Conservation (phyloP, 2,113 vertebrate genomes). For the Muntiacus muntjak region DNA sequence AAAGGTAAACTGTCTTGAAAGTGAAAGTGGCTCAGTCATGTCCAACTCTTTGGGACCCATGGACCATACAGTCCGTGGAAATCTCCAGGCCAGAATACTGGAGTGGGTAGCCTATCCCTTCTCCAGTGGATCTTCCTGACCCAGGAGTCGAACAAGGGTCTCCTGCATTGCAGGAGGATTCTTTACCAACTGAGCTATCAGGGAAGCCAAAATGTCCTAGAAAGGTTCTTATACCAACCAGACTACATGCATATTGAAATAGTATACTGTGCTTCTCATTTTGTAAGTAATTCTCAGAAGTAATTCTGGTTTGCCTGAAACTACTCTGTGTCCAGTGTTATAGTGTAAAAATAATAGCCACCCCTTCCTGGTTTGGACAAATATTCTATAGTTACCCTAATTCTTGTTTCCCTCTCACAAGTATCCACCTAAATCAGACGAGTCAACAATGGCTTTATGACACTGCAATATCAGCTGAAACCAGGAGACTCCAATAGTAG, state of each 20-base stretch:
- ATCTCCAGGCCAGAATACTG: not conserved
- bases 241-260: not conserved
- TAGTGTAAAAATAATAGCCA: not conserved
- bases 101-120: not conserved
- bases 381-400: not conserved
- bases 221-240: not conserved
- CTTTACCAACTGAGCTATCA: not conserved
- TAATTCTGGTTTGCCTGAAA: not conserved
- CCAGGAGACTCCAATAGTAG: not conserved
- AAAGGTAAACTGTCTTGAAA: not conserved
- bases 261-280: not conserved
- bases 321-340: not conserved
- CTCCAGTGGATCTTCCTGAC: not conserved
- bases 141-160: not conserved
- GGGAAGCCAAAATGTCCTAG: not conserved
- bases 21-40: not conserved
- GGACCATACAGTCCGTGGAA: not conserved
- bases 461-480: not conserved
- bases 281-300: not conserved
- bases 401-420: not conserved
- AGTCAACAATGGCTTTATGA: not conserved
- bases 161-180: not conserved
- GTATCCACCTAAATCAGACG: not conserved
- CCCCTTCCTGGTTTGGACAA: not conserved
- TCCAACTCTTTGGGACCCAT: not conserved